Evolutionary conservation across 1,140 invertebrate genomes (phyloP).

Genomic region (Stegodyphus dumicola): DNA sequence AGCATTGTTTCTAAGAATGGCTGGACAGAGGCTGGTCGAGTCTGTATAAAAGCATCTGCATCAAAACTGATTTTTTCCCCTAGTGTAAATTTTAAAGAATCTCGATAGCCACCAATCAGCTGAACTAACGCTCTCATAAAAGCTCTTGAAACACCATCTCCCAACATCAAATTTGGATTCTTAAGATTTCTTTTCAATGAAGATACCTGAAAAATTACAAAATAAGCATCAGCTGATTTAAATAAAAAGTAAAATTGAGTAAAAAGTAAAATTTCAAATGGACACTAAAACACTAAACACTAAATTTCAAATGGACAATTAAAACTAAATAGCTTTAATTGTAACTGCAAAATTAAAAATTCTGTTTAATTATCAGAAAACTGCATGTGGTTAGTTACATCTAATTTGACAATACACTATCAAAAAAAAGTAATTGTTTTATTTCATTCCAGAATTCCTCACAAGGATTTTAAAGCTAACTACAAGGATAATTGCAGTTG

Average conservation of each 20-base stretch:
- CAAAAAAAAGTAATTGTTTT: too few species aligned
- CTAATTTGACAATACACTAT: too few species aligned
- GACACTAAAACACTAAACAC: too few species aligned
- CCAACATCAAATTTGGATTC: conserved; percentile 76
- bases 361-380: too few species aligned
- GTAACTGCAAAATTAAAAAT: too few species aligned
- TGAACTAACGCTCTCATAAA: conserved; percentile 87
- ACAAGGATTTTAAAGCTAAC: too few species aligned
- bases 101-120: conserved; percentile 92
- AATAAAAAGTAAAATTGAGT: not conserved
- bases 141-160: conserved; percentile 89
- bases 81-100: conserved; percentile 77
- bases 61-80: conserved; percentile 81
- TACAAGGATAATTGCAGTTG: too few species aligned
- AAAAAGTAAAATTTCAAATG: too few species aligned
- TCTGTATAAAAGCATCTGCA: conserved; percentile 85
- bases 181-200: conserved; percentile 67
- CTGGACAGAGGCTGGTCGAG: conserved; percentile 82
- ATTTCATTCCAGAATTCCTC: too few species aligned
- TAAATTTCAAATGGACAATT: too few species aligned
- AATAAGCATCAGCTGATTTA: not conserved
- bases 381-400: too few species aligned
- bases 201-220: conserved; percentile 65
- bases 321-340: too few species aligned
- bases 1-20: conserved; percentile 91